phyloP scores from a whole-genome alignment of 2,113 vertebrate species.

The Sinocyclocheilus anshuiensis region DNA sequence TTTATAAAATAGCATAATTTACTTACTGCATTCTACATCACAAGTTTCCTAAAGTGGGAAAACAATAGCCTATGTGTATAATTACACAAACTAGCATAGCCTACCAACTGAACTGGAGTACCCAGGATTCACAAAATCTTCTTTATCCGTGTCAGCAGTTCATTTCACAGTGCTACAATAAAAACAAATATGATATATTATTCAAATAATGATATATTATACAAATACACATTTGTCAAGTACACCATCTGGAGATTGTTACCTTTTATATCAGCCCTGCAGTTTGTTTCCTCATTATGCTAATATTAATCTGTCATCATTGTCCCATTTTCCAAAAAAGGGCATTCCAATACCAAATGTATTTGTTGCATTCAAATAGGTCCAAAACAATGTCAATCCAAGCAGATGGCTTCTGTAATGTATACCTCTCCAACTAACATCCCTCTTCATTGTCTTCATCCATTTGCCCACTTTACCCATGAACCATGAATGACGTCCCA shows the following conservation, averaged over 20 bases:
- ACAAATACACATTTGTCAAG: background rate
- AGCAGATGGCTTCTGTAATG: slow-evolving; percentile 38
- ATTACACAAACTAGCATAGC: no score
- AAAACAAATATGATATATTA: background rate
- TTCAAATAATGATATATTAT: background rate
- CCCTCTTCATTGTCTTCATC: slow-evolving; percentile 45
- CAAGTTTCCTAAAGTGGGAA: background rate
- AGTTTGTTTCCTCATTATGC: slow-evolving; percentile 4
- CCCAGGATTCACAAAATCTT: slow-evolving; percentile 12
- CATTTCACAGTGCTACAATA: slow-evolving; percentile 31
- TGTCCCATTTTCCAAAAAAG: background rate
- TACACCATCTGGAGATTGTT: background rate
- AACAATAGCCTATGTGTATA: background rate
- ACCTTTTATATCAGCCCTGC: slow-evolving; percentile 29
- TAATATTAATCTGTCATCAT: slow-evolving; percentile 20
- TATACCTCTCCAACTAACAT: slow-evolving; percentile 38
- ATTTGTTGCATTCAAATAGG: background rate
- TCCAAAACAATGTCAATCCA: background rate
- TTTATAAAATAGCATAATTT: background rate
- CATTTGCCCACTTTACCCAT: slow-evolving; percentile 50
- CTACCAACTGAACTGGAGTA: slow-evolving; percentile 32
- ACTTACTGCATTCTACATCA: background rate
- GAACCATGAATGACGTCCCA: slow-evolving; percentile 51
- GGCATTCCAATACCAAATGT: slow-evolving; percentile 1
- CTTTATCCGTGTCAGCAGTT: background rate